Conservation (phyloP, 1,140 invertebrate species). For the Achroia grisella region DNA sequence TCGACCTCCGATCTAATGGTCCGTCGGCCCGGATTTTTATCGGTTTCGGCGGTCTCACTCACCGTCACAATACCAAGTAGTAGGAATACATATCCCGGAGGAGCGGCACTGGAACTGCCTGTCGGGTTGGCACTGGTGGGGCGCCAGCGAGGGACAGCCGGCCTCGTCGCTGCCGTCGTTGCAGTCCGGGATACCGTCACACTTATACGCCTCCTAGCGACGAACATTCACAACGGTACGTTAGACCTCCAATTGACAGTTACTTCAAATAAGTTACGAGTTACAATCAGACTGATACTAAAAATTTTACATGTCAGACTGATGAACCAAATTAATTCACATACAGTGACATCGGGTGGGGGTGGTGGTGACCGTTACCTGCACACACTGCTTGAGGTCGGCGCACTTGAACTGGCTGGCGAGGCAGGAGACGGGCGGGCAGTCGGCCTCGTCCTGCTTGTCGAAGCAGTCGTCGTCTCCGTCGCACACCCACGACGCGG, state of each 20-base stretch:
- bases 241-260: neutral
- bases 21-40: no score
- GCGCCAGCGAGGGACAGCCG: constrained; percentile 87
- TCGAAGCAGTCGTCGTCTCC: constrained; percentile 98
- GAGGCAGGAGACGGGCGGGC: constrained; percentile 95
- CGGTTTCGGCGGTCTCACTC: constrained; percentile 6
- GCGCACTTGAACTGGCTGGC: constrained; percentile 95
- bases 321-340: no score
- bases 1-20: no score
- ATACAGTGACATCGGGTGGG: no score
- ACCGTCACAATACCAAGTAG: constrained; percentile 95
- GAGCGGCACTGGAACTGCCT: constrained; percentile 92
- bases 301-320: no score
- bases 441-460: constrained; percentile 96
- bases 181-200: constrained; percentile 91
- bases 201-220: constrained; percentile 88
- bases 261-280: neutral
- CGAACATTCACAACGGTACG: neutral
- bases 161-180: constrained; percentile 94
- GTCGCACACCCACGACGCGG: constrained; percentile 93
- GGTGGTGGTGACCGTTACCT: constrained; percentile 43
- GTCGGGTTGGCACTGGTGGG: constrained; percentile 89
- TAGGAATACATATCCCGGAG: constrained; percentile 93
- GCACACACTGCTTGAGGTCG: constrained; percentile 92
- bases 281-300: no score